Base-by-base conservation (phyloP, 2,797 vertebrate species). In the Anguilla marmorata region DNA sequence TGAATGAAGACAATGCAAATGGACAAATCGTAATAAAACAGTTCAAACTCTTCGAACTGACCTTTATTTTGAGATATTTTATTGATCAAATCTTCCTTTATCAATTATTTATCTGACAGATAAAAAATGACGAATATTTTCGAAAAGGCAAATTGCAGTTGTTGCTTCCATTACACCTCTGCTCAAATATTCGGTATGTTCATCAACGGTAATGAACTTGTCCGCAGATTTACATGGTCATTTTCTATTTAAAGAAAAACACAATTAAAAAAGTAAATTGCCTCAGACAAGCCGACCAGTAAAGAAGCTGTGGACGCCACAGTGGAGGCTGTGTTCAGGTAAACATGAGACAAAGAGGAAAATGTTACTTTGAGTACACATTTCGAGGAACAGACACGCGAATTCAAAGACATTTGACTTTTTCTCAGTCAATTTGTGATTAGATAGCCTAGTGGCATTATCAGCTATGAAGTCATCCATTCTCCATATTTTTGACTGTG, bases 31-130 rank as follows among this genome's bases (percentile, higher is more conserved):
- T 72, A 12, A 72, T 30, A 72, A 72, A 2, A 72, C 9, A n/a
- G 63, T 69, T 69, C 2, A 69, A 8, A 69, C 63, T 69, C 58
- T 63, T 63, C 58, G 21, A 16, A 63, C 14, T 63, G 24, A 69
- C 21, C 0, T 24, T 21, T 69, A 69, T 6, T 21, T n/a, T 6
- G n/a, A 69, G 27, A 69, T 3, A 19, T 63, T 19, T 14, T 16
- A 63, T 14, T 16, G 16, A 63, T 19, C 58, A 63, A 5, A 58
- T 11, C 56, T 58, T 58, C 16, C 16, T 58, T 11, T 63, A n/a
- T 9, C 63, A 66, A 30, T 72, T 72, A 72, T 72, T 72, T 72
- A 72, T 72, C 66, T 72, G 27, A 72, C 66, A 30, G n/a, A 72
- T 33, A 66, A n/a, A 66, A 66, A 66, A 66, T 66, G n/a, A 66